Conservation (phyloP, 2,888 invertebrate species). For the Theristus sp. region DNA sequence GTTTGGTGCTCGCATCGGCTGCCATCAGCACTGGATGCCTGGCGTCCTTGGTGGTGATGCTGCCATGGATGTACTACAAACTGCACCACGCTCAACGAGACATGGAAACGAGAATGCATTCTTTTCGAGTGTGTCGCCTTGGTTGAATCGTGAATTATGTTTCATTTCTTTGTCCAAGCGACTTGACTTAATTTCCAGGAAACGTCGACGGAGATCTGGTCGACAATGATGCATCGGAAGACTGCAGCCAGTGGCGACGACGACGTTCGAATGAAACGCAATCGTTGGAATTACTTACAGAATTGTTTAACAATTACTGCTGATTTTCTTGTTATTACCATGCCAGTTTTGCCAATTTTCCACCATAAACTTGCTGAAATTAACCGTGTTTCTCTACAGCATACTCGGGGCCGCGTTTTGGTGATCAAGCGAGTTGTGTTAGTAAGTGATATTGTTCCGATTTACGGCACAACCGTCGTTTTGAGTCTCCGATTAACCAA, state of each 20-base stretch:
- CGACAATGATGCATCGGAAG: background rate
- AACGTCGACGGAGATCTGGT: background rate
- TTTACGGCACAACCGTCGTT: too few species aligned
- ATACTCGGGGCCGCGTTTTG: too few species aligned
- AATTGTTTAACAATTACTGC: too few species aligned
- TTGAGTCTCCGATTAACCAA: background rate
- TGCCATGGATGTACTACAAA: conserved; percentile 4
- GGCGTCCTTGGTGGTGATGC: background rate
- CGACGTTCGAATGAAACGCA: too few species aligned
- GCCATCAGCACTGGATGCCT: background rate
- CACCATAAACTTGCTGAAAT: too few species aligned
- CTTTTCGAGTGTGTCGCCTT: conserved; percentile 1
- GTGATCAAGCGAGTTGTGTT: too few species aligned
- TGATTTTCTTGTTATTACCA: too few species aligned
- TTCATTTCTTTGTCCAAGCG: too few species aligned
- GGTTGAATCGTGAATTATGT: background rate
- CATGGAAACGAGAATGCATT: background rate
- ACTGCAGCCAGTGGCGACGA: background rate
- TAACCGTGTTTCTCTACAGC: too few species aligned
- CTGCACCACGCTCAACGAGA: background rate
- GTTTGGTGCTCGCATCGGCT: background rate
- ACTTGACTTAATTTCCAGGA: background rate
- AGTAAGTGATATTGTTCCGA: too few species aligned
- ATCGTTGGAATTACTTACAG: too few species aligned
- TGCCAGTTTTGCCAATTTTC: too few species aligned